Conservation (phyloP, 2,113 vertebrate species). For the Suncus etruscus region DNA sequence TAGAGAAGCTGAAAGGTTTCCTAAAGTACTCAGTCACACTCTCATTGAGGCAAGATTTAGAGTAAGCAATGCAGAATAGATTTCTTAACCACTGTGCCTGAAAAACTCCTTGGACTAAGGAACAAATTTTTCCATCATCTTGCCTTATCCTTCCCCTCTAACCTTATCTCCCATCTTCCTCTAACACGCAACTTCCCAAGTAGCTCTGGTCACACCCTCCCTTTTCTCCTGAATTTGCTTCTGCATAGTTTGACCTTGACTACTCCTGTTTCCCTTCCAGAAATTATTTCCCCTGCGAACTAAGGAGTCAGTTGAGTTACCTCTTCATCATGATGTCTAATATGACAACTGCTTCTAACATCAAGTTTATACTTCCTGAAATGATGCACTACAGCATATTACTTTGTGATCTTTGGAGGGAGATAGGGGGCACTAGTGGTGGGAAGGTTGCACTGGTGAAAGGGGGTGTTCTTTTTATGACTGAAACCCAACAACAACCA, state of each 20-base stretch:
- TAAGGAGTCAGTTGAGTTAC: background rate
- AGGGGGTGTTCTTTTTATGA: too few species aligned
- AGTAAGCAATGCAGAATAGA: background rate
- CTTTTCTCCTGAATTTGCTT: conserved; percentile 51
- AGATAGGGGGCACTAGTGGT: too few species aligned
- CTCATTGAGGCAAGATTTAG: background rate
- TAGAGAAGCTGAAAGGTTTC: background rate
- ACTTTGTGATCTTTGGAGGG: background rate
- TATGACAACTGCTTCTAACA: background rate
- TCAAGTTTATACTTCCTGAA: background rate
- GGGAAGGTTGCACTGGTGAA: too few species aligned
- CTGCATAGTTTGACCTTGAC: background rate
- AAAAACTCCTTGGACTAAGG: background rate
- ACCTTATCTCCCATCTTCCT: conserved; percentile 25
- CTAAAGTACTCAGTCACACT: background rate
- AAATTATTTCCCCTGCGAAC: background rate
- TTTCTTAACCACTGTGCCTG: background rate
- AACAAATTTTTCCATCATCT: conserved; percentile 29
- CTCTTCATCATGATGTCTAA: background rate
- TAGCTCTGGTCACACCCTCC: conserved; percentile 6
- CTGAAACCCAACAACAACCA: too few species aligned
- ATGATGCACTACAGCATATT: background rate
- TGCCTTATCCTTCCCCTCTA: conserved; percentile 41
- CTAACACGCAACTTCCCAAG: background rate
- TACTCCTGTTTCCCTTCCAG: conserved; percentile 43